Evolutionary conservation across 2,113 vertebrate genomes (phyloP).

Genomic region (Forbesichthys papilliferus): DNA sequence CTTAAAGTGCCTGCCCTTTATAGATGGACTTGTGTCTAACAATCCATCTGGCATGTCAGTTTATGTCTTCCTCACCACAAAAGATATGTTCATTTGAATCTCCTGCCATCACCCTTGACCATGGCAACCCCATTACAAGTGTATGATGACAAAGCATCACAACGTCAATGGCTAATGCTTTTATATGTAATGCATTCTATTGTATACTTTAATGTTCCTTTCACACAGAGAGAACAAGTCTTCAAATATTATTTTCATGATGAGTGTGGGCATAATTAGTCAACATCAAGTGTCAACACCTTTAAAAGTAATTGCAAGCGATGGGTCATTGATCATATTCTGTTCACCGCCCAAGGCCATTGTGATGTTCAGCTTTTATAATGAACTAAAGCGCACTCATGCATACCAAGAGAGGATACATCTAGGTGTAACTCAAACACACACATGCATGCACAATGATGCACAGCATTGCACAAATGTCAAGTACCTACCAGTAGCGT

Average conservation of each 20-base stretch:
- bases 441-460: not conserved
- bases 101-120: too few relatives aligned
- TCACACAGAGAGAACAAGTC: not conserved
- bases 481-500: not conserved
- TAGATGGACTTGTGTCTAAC: too few relatives aligned
- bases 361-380: constrained; percentile 1
- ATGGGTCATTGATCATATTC: constrained; percentile 33
- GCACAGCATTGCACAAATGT: not conserved
- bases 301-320: constrained; percentile 16
- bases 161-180: too few relatives aligned
- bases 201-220: not conserved
- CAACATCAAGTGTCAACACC: not conserved
- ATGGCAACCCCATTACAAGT: too few relatives aligned
- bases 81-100: too few relatives aligned
- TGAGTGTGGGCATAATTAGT: constrained; percentile 13
- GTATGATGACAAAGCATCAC: too few relatives aligned
- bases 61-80: too few relatives aligned
- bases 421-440: not conserved
- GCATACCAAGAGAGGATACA: not conserved
- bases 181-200: too few relatives aligned
- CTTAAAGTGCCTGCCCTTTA: too few relatives aligned
- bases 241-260: not conserved
- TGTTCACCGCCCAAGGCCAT: not conserved
- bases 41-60: too few relatives aligned
- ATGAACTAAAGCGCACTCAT: constrained; percentile 8